A percentile compares a stretch with the other conserved stretches of the same genome.
These are phyloP conservation scores for Drosophila trapezifrons DNA, from an alignment of 1,140 invertebrate species.

Conservation along the genomic window DNA sequence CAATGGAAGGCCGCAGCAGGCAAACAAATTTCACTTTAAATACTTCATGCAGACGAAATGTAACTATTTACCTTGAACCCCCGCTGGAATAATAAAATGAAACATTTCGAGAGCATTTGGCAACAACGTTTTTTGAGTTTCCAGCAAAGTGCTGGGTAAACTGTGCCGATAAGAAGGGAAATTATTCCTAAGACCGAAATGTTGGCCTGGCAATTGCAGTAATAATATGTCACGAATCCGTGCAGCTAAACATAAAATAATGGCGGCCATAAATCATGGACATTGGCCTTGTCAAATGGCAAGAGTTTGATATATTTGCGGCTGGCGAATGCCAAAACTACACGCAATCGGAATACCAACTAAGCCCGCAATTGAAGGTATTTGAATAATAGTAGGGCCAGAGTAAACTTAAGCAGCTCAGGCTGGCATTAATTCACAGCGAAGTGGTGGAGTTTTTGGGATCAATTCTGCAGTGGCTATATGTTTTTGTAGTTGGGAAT, in stretches of 20 bases:
- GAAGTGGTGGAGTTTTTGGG: neutral
- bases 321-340: conserved; percentile 54
- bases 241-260: conserved; percentile 72
- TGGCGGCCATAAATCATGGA: conserved; percentile 66
- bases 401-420: conserved; percentile 15
- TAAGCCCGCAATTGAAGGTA: conserved; percentile 31
- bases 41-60: conserved; percentile 18
- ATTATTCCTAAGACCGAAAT: conserved; percentile 23
- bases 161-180: conserved; percentile 20
- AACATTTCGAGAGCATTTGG: conserved; percentile 14
- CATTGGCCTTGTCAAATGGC: conserved; percentile 67
- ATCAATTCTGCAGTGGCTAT: neutral
- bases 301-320: conserved; percentile 56
- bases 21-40: conserved; percentile 20
- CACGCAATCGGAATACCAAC: conserved; percentile 56
- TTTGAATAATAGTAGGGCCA: conserved; percentile 26
- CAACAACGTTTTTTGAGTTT: conserved; percentile 4
- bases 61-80: conserved; percentile 23
- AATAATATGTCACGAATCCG: conserved; percentile 58
- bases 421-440: conserved; percentile 2
- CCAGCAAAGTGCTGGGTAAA: conserved; percentile 25
- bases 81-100: conserved; percentile 22
- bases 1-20: conserved; percentile 7
- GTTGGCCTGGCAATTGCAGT: conserved; percentile 34
- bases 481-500: neutral